These are phyloP conservation scores for Notolabrus celidotus DNA, from an alignment of 2,797 vertebrate genomes.

Conservation along the genomic window DNA sequence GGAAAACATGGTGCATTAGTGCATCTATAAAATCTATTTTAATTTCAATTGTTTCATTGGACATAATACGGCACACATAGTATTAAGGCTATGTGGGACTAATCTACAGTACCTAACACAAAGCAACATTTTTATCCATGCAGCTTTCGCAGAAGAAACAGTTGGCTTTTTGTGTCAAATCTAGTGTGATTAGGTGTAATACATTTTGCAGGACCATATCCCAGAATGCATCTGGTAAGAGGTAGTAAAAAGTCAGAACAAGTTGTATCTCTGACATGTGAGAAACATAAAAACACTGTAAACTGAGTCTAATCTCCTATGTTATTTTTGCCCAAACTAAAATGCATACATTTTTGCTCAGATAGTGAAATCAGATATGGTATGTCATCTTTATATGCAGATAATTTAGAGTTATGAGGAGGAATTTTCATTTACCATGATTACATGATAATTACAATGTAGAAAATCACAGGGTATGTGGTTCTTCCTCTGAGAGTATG, in stretches of 20 bases:
- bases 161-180: too few species aligned
- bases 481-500: background rate
- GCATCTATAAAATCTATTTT: too few species aligned
- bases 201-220: background rate
- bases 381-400: too few species aligned
- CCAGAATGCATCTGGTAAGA: slow-evolving; percentile 8
- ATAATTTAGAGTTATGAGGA: background rate
- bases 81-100: too few species aligned
- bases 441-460: background rate
- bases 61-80: too few species aligned
- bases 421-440: slow-evolving; percentile 8
- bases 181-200: too few species aligned
- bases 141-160: too few species aligned
- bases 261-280: background rate
- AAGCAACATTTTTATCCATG: too few species aligned
- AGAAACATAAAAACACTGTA: background rate
- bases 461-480: background rate
- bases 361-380: background rate
- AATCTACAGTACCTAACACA: too few species aligned
- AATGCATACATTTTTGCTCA: background rate
- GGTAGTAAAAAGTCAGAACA: background rate
- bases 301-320: background rate
- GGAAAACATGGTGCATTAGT: too few species aligned
- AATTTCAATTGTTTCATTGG: too few species aligned
- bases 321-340: background rate